Conservation (phyloP, 2,888 invertebrate species). For the Acanthococcus lagerstroemiae region DNA sequence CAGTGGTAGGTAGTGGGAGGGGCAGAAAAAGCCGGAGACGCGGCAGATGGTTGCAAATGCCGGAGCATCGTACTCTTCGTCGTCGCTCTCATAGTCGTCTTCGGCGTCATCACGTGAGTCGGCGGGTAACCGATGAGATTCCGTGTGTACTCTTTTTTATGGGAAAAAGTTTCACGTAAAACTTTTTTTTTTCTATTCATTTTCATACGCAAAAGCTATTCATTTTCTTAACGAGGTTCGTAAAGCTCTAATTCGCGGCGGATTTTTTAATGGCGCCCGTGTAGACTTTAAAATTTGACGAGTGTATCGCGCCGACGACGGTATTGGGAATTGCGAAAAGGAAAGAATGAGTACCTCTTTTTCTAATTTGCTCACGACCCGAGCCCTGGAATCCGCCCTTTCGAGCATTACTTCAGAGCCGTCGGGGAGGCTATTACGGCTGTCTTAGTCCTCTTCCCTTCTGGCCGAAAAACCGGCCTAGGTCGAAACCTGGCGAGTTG, state of each 20-base stretch:
- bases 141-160: constrained; percentile 15
- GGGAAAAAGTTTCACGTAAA: constrained; percentile 4
- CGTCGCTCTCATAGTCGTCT: neutral
- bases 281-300: too few relatives aligned
- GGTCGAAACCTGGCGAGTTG: too few relatives aligned
- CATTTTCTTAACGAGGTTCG: constrained; percentile 23
- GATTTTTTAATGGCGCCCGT: constrained; percentile 9
- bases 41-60: constrained; percentile 19
- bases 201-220: constrained; percentile 19
- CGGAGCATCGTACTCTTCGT: too few relatives aligned
- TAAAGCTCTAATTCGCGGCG: neutral
- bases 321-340: neutral
- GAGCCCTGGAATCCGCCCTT: too few relatives aligned
- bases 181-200: neutral
- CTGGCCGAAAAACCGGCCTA: too few relatives aligned
- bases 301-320: neutral
- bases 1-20: neutral
- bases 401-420: too few relatives aligned
- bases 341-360: too few relatives aligned
- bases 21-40: neutral
- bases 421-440: too few relatives aligned
- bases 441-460: too few relatives aligned
- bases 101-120: neutral
- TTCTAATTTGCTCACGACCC: too few relatives aligned
- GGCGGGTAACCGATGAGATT: constrained; percentile 7